Evolutionary conservation across 2,113 vertebrate genomes (phyloP), one percentile per base, ranked within the genome.

Genomic region (Campylorhamphus procurvoides): DNA sequence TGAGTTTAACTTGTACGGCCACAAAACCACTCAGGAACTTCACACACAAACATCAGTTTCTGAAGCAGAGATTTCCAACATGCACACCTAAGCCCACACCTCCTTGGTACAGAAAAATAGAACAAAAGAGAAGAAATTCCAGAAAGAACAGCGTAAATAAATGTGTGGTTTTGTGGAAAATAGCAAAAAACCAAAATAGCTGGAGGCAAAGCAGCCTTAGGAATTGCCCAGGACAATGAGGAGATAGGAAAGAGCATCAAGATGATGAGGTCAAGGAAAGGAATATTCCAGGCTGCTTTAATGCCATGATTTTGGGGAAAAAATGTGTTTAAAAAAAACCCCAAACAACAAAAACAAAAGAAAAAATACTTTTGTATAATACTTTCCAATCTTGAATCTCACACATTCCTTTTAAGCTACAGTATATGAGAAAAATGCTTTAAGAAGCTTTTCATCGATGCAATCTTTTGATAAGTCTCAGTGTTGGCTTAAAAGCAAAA

Each of bases 311-410:
- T 37, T 37, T 37, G 37, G 37, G 37, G 37, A 37, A 37, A 37
- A 37, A 37, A 37, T 37, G 9, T 37, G 37, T 37, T 37, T 37
- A 37, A 37, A 37, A 37, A 37, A 37, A 37, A 37, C 37, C 37
- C 37, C 37, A 37, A 37, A 37, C 37, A 37, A 37, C 37, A 37
- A 37, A 37, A 37, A 8, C 37, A 37, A 37, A 37, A 9, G 37
- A 37, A 37, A 40, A 96, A 56, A 64, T 71, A 77, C 22, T 89
- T 95, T 20, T 46, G 29, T 75, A 49, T 85, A 93, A 97, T 92
- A 92, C 59, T 96, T 97, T 97, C 96, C 97, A 80, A 85, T 85
- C 71, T 58, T 94, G 85, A 82, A 94, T 96, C 94, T 97, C 83
- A 90, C 79, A 94, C 77, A 91, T 91, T 89, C 89, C 59, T 94